Conservation (phyloP, 1,140 invertebrate genomes). For the Triops longicaudatus region DNA sequence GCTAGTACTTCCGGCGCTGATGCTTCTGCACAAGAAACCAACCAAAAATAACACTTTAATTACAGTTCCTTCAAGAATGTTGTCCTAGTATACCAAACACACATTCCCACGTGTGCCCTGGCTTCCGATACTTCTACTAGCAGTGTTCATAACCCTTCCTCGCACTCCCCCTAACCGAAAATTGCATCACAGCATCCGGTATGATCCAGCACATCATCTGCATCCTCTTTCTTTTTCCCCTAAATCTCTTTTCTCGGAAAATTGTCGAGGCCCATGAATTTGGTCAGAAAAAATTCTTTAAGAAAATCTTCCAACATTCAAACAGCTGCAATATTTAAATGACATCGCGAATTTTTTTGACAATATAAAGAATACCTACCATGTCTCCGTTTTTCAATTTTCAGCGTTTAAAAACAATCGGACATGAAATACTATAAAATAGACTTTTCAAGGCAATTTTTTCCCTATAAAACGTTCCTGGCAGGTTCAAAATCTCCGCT, state of each 20-base stretch:
- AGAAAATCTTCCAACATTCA: too few relatives aligned
- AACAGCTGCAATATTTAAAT: too few relatives aligned
- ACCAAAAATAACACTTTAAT: neutral
- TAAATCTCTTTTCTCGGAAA: neutral
- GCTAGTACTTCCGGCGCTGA: neutral
- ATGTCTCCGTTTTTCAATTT: too few relatives aligned
- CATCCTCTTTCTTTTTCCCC: neutral
- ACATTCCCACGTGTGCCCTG: neutral
- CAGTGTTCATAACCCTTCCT: neutral
- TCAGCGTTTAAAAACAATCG: too few relatives aligned
- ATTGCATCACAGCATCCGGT: conserved; percentile 9
- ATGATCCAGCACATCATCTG: neutral
- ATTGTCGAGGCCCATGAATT: neutral
- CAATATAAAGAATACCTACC: too few relatives aligned
- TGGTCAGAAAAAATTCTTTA: too few relatives aligned
- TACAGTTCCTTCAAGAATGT: neutral
- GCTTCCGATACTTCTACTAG: neutral
- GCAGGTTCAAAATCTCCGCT: neutral
- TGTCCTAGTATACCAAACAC: neutral
- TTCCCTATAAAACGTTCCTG: neutral
- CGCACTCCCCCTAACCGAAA: neutral
- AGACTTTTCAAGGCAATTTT: neutral
- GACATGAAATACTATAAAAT: neutral
- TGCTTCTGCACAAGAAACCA: neutral
- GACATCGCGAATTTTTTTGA: too few relatives aligned